Evolutionary conservation across 2,888 invertebrate genomes (phyloP).

Genomic region (Diaperis boleti): DNA sequence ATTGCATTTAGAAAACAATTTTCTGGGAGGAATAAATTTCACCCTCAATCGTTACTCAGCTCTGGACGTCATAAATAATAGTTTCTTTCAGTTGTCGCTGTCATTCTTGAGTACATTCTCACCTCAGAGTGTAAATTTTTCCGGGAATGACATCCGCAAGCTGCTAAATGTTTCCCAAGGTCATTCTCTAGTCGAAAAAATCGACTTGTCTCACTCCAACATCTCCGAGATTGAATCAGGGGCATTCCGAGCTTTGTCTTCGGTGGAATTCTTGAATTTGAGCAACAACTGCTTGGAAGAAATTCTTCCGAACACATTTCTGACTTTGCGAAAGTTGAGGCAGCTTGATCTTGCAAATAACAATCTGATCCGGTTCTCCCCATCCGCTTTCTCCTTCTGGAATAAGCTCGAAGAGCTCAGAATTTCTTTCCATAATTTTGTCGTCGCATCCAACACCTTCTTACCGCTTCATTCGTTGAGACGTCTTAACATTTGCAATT

Average conservation of each 20-base stretch:
- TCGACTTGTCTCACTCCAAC: conserved; percentile 6
- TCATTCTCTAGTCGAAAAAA: background rate
- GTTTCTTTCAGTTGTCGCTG: background rate
- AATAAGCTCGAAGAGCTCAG: conserved; percentile 2
- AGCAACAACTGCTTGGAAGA: conserved; percentile 2
- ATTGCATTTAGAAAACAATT: conserved; percentile 16
- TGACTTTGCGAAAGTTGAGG: background rate
- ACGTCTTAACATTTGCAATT: conserved; percentile 4
- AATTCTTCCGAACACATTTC: conserved; percentile 12
- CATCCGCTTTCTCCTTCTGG: conserved; percentile 14
- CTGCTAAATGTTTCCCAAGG: too few species aligned
- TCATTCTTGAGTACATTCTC: background rate
- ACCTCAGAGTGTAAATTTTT: background rate
- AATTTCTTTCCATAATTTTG: background rate
- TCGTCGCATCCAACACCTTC: background rate
- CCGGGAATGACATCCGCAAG: background rate
- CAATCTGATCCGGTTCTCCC: background rate
- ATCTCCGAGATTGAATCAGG: background rate
- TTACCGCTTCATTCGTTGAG: conserved; percentile 8
- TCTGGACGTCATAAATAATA: background rate
- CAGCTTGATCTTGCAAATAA: conserved; percentile 5
- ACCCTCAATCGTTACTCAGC: background rate
- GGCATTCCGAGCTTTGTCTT: conserved; percentile 7
- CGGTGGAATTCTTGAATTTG: conserved; percentile 3
- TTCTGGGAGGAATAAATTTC: background rate